Percentiles rank a stretch among this genome's conserved stretches.
These are phyloP conservation scores for Epistrophella euchroma DNA, from an alignment of 2,888 invertebrate genomes.

Conservation along the genomic window DNA sequence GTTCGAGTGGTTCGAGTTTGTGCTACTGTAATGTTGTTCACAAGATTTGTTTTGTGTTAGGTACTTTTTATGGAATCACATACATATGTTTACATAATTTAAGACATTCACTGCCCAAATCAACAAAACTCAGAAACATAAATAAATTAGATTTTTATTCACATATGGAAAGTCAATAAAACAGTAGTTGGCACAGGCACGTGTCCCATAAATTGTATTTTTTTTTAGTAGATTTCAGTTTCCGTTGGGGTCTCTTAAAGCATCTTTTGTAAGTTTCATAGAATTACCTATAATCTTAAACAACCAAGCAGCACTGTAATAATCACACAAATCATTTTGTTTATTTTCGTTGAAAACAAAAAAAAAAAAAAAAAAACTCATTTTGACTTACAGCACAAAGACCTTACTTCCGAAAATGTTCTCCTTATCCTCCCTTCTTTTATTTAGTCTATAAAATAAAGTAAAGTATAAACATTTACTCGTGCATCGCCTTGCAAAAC, in stretches of 20 bases:
- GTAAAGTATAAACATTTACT: not conserved
- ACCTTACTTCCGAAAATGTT: slow-evolving; percentile 13
- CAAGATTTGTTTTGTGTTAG: no score
- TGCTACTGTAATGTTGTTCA: no score
- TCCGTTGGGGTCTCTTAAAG: not conserved
- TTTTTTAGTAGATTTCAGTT: not conserved
- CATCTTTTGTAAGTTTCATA: not conserved
- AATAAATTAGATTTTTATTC: slow-evolving; percentile 15
- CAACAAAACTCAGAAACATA: not conserved
- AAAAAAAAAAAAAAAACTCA: not conserved
- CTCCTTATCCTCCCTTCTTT: not conserved
- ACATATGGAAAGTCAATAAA: slow-evolving; percentile 15
- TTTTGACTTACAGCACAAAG: slow-evolving; percentile 2
- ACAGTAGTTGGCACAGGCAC: slow-evolving; percentile 1
- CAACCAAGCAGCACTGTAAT: not conserved
- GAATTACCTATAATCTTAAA: not conserved
- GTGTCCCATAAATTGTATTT: slow-evolving; percentile 7
- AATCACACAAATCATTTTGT: slow-evolving; percentile 13
- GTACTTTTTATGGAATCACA: no score
- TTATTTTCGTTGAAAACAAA: slow-evolving; percentile 1
- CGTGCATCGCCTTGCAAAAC: not conserved
- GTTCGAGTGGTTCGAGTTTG: not conserved
- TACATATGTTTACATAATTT: no score
- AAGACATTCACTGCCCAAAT: no score
- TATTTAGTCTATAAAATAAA: not conserved